Conservation (phyloP, 2,888 invertebrate species). For the Macaria notata region DNA sequence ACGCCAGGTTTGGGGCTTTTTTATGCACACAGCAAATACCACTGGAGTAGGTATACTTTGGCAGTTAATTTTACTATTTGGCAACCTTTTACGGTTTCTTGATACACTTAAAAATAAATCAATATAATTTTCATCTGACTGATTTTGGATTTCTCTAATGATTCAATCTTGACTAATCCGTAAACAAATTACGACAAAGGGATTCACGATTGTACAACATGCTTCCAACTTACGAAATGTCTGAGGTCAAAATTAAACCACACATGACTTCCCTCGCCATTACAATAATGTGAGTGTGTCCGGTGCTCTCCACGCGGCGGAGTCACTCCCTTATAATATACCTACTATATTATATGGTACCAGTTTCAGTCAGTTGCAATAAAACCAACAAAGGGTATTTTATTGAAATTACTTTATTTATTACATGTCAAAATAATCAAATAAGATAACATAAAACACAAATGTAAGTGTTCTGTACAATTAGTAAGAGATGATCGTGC, state of each 20-base stretch:
- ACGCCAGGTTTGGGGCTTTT: slow-evolving; percentile 59
- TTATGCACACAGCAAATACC: slow-evolving; percentile 60
- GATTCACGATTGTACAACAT: not conserved
- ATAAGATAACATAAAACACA: slow-evolving; percentile 48
- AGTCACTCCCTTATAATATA: slow-evolving; percentile 3
- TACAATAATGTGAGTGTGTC: slow-evolving; percentile 10
- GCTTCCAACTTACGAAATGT: not conserved
- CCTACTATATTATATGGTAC: not conserved
- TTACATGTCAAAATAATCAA: slow-evolving; percentile 67
- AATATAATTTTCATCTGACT: not conserved
- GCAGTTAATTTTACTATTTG: slow-evolving; percentile 38
- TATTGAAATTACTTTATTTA: slow-evolving; percentile 59
- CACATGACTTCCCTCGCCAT: slow-evolving; percentile 1
- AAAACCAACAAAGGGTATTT: slow-evolving; percentile 23
- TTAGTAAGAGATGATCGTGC: slow-evolving; percentile 74
- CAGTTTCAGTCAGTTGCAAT: slow-evolving; percentile 2
- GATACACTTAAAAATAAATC: slow-evolving; percentile 63
- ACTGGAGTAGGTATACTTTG: slow-evolving; percentile 49
- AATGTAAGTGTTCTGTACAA: slow-evolving; percentile 69
- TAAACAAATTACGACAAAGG: not conserved
- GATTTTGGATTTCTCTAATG: not conserved
- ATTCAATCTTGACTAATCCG: not conserved
- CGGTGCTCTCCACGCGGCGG: slow-evolving; percentile 3
- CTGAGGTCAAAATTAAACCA: slow-evolving; percentile 1
- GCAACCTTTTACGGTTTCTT: slow-evolving; percentile 68